Conservation (phyloP, 2,797 vertebrate genomes). For the Acomys russatus region DNA sequence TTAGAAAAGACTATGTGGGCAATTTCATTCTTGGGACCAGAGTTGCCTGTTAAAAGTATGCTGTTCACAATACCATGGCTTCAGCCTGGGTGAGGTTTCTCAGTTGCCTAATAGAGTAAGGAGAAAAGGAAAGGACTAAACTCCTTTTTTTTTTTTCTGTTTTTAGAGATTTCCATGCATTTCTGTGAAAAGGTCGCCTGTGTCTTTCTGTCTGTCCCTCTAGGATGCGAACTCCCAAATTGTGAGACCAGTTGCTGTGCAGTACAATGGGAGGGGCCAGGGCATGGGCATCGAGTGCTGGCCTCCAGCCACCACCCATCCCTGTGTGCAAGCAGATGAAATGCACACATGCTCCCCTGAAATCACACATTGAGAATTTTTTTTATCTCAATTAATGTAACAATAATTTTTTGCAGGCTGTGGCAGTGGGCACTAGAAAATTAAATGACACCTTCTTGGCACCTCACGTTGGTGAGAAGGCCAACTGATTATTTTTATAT, state of each 20-base stretch:
- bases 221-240: neutral
- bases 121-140: neutral
- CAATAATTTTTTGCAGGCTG: neutral
- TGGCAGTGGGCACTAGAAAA: neutral
- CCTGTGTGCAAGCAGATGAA: fast-evolving
- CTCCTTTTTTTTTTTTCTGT: neutral
- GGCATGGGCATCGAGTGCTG: neutral
- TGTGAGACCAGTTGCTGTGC: neutral
- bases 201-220: neutral
- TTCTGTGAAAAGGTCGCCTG: neutral
- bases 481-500: conserved; percentile 56
- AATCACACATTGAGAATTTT: neutral
- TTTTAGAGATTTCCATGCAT: neutral
- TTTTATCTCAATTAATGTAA: neutral
- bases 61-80: neutral
- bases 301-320: fast-evolving
- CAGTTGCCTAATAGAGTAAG: neutral
- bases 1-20: neutral
- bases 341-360: neutral
- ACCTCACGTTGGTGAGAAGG: neutral
- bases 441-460: conserved; percentile 53
- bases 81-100: neutral
- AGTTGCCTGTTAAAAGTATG: neutral
- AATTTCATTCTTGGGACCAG: neutral
- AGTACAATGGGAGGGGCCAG: neutral